Percentiles rank a stretch among this genome's conserved stretches.
phyloP scores from a whole-genome alignment of 1,140 invertebrate species.

The Hetaerina americana region DNA sequence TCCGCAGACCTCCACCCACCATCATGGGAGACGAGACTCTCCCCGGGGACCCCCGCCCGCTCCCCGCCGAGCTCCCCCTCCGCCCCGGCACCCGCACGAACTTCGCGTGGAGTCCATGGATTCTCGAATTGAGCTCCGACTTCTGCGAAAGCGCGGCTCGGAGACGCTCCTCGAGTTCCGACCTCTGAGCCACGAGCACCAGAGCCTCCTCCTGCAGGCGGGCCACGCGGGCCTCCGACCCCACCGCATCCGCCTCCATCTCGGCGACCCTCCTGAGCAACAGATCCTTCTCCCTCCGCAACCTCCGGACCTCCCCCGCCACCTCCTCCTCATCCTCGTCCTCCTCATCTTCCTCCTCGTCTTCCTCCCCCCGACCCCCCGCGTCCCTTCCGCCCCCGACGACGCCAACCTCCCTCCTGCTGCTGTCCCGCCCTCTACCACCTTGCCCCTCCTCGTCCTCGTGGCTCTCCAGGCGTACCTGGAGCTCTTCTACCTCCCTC shows the following conservation, averaged over 20 bases:
- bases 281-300: slow-evolving; percentile 55
- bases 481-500: slow-evolving; percentile 51
- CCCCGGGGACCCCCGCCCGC: not conserved
- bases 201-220: slow-evolving; percentile 46
- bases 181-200: slow-evolving; percentile 40
- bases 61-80: slow-evolving; percentile 1
- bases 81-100: slow-evolving; percentile 25
- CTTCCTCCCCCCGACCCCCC: slow-evolving; percentile 3
- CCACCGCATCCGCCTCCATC: slow-evolving; percentile 54
- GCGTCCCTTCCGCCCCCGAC: slow-evolving; percentile 38
- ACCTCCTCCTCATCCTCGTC: not conserved
- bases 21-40: too few relatives aligned
- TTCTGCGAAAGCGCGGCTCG: slow-evolving; percentile 37
- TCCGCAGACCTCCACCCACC: too few relatives aligned
- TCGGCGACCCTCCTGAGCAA: slow-evolving; percentile 50
- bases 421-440: slow-evolving; percentile 13
- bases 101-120: slow-evolving; percentile 29
- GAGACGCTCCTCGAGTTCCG: slow-evolving; percentile 47
- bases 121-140: slow-evolving; percentile 31
- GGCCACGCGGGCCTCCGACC: slow-evolving; percentile 44
- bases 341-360: slow-evolving; percentile 1
- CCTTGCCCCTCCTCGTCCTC: slow-evolving; percentile 28
- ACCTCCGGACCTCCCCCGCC: slow-evolving; percentile 23
- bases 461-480: slow-evolving; percentile 14
- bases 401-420: slow-evolving; percentile 20